Base-by-base conservation (phyloP, 2,113 vertebrate genomes). In the Microtus richardsoni region DNA sequence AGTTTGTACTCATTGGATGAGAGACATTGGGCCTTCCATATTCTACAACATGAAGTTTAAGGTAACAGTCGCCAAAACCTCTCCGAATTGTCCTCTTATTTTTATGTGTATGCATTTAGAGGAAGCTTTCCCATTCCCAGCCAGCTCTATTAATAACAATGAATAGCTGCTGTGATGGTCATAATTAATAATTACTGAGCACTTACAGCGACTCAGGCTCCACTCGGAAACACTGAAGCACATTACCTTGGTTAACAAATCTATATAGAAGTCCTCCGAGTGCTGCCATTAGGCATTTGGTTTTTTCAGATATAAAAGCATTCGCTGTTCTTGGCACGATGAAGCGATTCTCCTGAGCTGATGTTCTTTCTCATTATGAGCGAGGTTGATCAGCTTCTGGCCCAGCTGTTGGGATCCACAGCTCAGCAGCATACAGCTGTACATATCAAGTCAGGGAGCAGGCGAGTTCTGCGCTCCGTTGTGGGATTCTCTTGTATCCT, bases 181-280 rank as follows among this genome's bases (percentile, higher is more conserved):
- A 77, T 79, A 91, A 93, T 79, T 47, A 83, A 96, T 91, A 74
- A 85, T 92, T 79, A 62, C 13, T 21, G 58, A 95, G 12, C 71
- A 84, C 24, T 92, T 79, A 62, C n/a, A 88, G 22, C 52, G 83
- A 94, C 83, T 82, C 24, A 39, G 92, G 36, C 11, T 54, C 12
- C 8, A 82, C 71, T 64, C 3, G 74, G 77, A 62, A 41, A n/a
- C 17, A 68, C 47, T 78, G 66, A 87, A 17, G 0, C 10, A 30
- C 22, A 36, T 91, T 88, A 79, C 49, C 24, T 93, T 68, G 1
- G 85, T 88, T 79, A 79, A 83, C 7, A 96, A 70, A 44, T 84
- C 73, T 73, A 89, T n/a, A 74, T 0, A 54, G 24, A 92, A 91
- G 64, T 79, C 30, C 71, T 47, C 5, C 16, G 68, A 66, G 36